Evolutionary conservation across 2,888 invertebrate genomes (phyloP).

Genomic region (Apodemia mormo): DNA sequence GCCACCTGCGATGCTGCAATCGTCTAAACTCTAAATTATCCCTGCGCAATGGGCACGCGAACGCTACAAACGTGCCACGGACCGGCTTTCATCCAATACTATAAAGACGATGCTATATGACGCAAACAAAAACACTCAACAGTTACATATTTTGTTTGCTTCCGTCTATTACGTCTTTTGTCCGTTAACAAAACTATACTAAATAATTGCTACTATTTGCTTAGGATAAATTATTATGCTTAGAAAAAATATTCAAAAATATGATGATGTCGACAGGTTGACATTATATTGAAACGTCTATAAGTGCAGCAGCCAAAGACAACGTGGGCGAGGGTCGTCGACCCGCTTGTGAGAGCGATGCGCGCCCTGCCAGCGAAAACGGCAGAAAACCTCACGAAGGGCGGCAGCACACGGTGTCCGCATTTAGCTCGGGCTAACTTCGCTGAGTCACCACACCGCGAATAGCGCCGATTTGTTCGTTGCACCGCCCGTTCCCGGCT

Average conservation of each 20-base stretch:
- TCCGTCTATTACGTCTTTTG: not conserved
- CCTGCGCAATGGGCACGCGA: constrained; percentile 44
- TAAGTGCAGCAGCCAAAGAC: constrained; percentile 60
- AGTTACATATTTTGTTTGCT: not conserved
- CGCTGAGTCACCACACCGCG: constrained; percentile 76
- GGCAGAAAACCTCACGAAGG: constrained; percentile 78
- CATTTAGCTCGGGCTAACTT: constrained; percentile 78
- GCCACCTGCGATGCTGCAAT: constrained; percentile 55
- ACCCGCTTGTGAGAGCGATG: constrained; percentile 62
- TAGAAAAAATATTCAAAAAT: constrained; percentile 6
- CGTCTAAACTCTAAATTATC: constrained; percentile 50
- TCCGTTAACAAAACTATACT: not conserved
- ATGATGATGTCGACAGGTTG: constrained; percentile 7
- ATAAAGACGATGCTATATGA: constrained; percentile 25
- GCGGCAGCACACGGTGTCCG: constrained; percentile 74
- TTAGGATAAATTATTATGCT: not conserved
- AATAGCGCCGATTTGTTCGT: constrained; percentile 79
- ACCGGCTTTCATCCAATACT: constrained; percentile 35
- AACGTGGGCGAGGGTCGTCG: constrained; percentile 75
- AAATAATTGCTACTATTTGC: constrained; percentile 1
- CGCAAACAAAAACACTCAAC: constrained; percentile 21
- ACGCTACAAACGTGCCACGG: constrained; percentile 39
- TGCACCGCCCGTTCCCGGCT: constrained; percentile 76
- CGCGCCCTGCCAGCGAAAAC: constrained; percentile 71
- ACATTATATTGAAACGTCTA: constrained; percentile 42